A percentile compares a stretch with the other conserved stretches of the same genome.
Evolutionary conservation across 1,140 invertebrate genomes (phyloP).

Genomic region (Brevipalpus yothersi): DNA sequence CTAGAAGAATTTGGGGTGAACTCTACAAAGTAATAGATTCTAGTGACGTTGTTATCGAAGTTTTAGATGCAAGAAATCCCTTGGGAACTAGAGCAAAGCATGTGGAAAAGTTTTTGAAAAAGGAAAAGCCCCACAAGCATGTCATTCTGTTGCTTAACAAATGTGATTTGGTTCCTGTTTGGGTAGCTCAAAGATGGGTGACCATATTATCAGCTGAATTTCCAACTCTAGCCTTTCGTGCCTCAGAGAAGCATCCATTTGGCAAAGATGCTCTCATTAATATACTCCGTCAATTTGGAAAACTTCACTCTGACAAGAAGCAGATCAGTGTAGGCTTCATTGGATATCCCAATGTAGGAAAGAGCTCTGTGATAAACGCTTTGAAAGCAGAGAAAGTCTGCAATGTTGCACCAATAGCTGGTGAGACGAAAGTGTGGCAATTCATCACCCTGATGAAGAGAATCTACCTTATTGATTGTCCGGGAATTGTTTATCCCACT

Average conservation of each 20-base stretch:
- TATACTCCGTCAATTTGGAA: conserved; percentile 81
- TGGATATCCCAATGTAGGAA: conserved; percentile 92
- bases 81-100: conserved; percentile 78
- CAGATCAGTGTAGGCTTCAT: conserved; percentile 98
- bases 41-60: conserved; percentile 83
- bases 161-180: conserved; percentile 58
- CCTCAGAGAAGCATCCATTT: conserved; percentile 90
- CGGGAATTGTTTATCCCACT: conserved; percentile 83
- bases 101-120: conserved; percentile 64
- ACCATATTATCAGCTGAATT: conserved; percentile 72
- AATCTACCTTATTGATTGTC: conserved; percentile 97
- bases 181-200: conserved; percentile 92
- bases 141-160: conserved; percentile 85
- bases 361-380: conserved; percentile 88
- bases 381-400: conserved; percentile 82
- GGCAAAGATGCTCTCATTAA: conserved; percentile 95
- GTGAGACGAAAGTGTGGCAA: conserved; percentile 97
- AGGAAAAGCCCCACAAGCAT: conserved; percentile 83
- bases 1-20: conserved; percentile 96
- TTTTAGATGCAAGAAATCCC: conserved; percentile 78
- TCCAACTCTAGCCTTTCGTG: conserved; percentile 94
- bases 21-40: conserved; percentile 97
- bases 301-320: conserved; percentile 80
- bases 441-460: conserved; percentile 93
- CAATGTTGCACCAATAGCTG: conserved; percentile 94